Base-by-base conservation (phyloP, 1,140 invertebrate species). In the Homalodisca vitripennis region DNA sequence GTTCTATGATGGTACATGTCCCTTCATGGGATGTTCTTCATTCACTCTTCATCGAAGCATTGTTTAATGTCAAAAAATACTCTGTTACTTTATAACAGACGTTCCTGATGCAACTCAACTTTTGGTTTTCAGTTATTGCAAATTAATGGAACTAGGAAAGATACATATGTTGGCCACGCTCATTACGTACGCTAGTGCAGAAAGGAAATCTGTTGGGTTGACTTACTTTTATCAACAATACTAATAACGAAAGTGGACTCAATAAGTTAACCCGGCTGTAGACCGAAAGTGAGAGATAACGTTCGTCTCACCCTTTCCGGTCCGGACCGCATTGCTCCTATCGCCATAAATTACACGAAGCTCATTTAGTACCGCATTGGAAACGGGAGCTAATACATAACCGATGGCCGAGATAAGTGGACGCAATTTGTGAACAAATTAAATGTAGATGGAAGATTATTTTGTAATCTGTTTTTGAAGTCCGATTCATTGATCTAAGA, bases 371-470 rank as follows among this genome's bases (percentile, higher is more conserved):
- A 14, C 48, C 12, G 48, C 48, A 24, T 12, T 26, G 55, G 24
- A 29, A 60, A 10, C 55, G 24, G 55, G 27, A 60, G 55, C 55
- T n/a, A n/a, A 29, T 30, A 26, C 55, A 6, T 26, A 26, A 60
- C 14, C 55, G 55, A 60, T 60, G 48, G 3, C 22, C 12, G 6
- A 26, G 55, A 60, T 60, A 60, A 30, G 22, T 10, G 48, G n/a
- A 26, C 55, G 27, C 55, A 26, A 60, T 60, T 60, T 60, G 55
- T 24, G 55, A 60, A 30, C 55, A 60, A 60, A 60, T 60, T 60
- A 60, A 60, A 60, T 60, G 55, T 60, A 60, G 55, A 60, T 60
- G 22, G 55, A 27, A 60, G 55, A 60, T 60, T 60, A 60, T 26
- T 60, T 60, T 60, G 22, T 26, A 60, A 60, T 60, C 55, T 27